Base-by-base conservation (phyloP, 2,888 invertebrate genomes). In the Prostheceraeus crozeri region DNA sequence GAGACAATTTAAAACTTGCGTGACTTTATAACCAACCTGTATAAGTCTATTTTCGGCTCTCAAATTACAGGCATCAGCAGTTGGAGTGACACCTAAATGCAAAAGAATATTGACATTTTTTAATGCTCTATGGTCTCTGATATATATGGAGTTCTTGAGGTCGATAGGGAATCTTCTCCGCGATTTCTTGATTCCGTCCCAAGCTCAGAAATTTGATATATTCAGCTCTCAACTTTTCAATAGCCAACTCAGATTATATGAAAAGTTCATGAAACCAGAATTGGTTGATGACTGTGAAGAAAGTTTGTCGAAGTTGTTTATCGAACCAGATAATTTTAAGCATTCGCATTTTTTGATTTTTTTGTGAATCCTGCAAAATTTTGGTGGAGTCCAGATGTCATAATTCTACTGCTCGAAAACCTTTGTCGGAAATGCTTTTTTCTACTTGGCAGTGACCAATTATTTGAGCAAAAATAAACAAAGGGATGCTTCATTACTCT, bases 31-130 rank as follows among this genome's bases (percentile, higher is more conserved):
- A n/a, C 16, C 14, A 16, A 21, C 19, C 40, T 40, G 19, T 21
- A 40, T 40, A 14, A 40, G 19, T 6, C 40, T 16, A 40, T 40
- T 40, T 40, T 14, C 14, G 16, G 14, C 40, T 21, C 40, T 40
- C 40, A 40, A 40, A 21, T n/a, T n/a, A n/a, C n/a, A n/a, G n/a
- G n/a, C n/a, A n/a, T n/a, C n/a, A n/a, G n/a, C n/a, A n/a, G n/a
- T n/a, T n/a, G n/a, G n/a, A n/a, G n/a, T n/a, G n/a, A n/a, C 40
- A 40, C 40, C 40, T 21, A 40, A 40, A 21, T 40, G 19, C n/a
- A 4, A 40, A 40, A 4, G n/a, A 21, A 40, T 40, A 16, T 21
- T 16, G 19, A 8, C 40, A 21, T 40, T 40, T 21, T 40, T 40
- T 14, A 40, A 40, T 16, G 14, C 40, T 16, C 40, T 14, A 16